Evolutionary conservation across 1,140 invertebrate genomes (phyloP).

Genomic region (Luehdorfia chinensis): DNA sequence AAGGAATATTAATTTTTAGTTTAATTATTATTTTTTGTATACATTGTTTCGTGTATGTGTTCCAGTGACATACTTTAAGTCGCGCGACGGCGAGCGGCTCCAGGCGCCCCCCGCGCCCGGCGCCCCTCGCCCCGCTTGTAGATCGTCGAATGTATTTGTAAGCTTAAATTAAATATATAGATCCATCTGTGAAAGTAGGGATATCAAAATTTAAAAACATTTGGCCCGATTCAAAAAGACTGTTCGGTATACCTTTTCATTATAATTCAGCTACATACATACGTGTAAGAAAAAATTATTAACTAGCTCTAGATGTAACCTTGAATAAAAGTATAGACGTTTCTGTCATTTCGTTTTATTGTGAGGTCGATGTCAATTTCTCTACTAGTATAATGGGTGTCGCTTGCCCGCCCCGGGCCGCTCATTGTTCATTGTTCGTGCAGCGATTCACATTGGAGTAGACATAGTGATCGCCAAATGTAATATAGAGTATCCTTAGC

Average conservation of each 20-base stretch:
- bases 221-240: slow-evolving; percentile 75
- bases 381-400: slow-evolving; percentile 49
- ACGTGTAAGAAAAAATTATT: slow-evolving; percentile 53
- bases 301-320: slow-evolving; percentile 62
- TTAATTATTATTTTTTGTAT: slow-evolving; percentile 52
- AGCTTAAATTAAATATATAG: slow-evolving; percentile 62
- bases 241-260: slow-evolving; percentile 76
- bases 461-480: slow-evolving; percentile 73
- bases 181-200: slow-evolving; percentile 63
- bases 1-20: slow-evolving; percentile 59
- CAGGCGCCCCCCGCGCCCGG: slow-evolving; percentile 24
- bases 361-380: slow-evolving; percentile 57
- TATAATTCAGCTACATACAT: slow-evolving; percentile 54
- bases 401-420: slow-evolving; percentile 33
- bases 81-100: slow-evolving; percentile 19
- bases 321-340: slow-evolving; percentile 49
- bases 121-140: slow-evolving; percentile 1
- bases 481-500: slow-evolving; percentile 74
- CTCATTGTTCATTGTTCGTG: slow-evolving; percentile 39
- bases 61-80: slow-evolving; percentile 44
- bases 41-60: slow-evolving; percentile 50
- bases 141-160: slow-evolving; percentile 31
- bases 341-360: slow-evolving; percentile 44
- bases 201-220: slow-evolving; percentile 73
- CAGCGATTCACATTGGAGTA: slow-evolving; percentile 57